These are phyloP conservation scores for Acrobasis repandana DNA, from an alignment of 2,888 invertebrate genomes.

Conservation along the genomic window DNA sequence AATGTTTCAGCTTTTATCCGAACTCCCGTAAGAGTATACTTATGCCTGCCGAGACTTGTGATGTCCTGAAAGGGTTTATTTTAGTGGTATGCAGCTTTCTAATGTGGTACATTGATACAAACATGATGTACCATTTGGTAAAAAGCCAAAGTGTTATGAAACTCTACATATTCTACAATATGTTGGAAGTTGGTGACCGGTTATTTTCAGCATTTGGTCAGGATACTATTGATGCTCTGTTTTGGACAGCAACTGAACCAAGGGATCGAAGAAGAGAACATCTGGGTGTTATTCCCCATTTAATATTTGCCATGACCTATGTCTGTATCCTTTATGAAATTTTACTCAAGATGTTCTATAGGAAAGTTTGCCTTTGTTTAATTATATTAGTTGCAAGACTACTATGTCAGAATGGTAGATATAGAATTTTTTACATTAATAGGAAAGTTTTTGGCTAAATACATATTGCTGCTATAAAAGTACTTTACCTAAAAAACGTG, in stretches of 20 bases:
- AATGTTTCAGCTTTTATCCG: constrained; percentile 56
- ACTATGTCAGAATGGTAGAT: too few species aligned
- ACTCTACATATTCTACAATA: constrained; percentile 99
- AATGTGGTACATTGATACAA: constrained; percentile 97
- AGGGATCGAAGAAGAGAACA: constrained; percentile 91
- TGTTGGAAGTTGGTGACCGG: constrained; percentile 98
- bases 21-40: constrained; percentile 82
- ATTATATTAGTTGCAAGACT: too few species aligned
- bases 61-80: constrained; percentile 96
- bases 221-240: constrained; percentile 98
- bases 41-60: constrained; percentile 96
- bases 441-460: too few species aligned
- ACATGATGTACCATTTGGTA: constrained; percentile 98
- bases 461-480: too few species aligned
- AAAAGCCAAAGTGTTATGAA: constrained; percentile 99
- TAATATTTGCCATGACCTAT: constrained; percentile 95
- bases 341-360: too few species aligned
- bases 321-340: constrained; percentile 92
- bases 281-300: constrained; percentile 94
- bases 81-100: constrained; percentile 91
- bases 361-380: too few species aligned
- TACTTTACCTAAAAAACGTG: too few species aligned
- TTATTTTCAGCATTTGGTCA: constrained; percentile 98
- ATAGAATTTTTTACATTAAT: too few species aligned
- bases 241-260: constrained; percentile 99